Conservation (phyloP, 2,888 invertebrate genomes). For the Seira sanloemensis region DNA sequence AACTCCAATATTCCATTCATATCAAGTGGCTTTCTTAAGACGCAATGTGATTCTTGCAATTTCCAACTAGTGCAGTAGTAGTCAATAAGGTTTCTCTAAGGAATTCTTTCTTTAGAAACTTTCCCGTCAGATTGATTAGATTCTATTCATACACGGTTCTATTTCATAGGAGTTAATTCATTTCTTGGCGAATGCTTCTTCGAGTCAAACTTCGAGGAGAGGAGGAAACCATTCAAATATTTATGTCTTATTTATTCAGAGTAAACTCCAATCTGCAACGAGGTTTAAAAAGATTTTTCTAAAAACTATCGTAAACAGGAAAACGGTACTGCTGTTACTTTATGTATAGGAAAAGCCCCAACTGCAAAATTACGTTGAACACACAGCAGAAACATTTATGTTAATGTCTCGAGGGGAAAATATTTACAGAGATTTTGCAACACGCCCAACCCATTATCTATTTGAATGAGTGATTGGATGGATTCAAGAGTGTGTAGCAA, state of each 20-base stretch:
- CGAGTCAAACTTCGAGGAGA: too few species aligned
- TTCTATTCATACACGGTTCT: background rate
- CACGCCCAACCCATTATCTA: slow-evolving; percentile 41
- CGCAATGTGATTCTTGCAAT: background rate
- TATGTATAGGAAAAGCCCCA: too few species aligned
- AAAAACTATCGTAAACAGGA: too few species aligned
- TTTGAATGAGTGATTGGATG: slow-evolving; percentile 50
- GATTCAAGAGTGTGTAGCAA: slow-evolving; percentile 20
- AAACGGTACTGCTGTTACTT: too few species aligned
- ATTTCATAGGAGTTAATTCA: background rate
- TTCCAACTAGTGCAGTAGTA: background rate
- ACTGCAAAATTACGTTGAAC: too few species aligned
- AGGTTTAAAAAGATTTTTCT: too few species aligned
- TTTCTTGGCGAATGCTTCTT: too few species aligned
- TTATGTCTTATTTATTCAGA: too few species aligned
- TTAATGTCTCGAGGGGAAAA: slow-evolving; percentile 31
- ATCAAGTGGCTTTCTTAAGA: background rate
- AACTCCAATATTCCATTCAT: background rate
- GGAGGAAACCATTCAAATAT: too few species aligned
- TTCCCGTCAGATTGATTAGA: background rate
- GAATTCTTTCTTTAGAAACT: background rate
- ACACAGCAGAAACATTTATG: too few species aligned
- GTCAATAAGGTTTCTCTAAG: background rate
- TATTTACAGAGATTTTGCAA: slow-evolving; percentile 35
- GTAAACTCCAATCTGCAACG: too few species aligned